Evolutionary conservation across 2,797 vertebrate genomes (phyloP).

Genomic region (Falco novaeseelandiae): DNA sequence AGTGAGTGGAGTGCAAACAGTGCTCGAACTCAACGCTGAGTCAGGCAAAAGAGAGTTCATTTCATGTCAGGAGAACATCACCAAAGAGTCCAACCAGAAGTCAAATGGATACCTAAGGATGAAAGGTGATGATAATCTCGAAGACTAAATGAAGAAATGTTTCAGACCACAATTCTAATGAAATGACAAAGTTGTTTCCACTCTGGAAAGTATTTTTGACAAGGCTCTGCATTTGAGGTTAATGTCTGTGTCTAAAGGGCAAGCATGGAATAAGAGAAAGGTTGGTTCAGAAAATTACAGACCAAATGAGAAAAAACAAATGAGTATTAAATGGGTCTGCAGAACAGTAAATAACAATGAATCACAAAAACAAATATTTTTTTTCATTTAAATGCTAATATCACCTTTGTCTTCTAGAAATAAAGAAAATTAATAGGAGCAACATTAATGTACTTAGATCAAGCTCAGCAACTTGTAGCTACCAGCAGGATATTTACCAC

Average conservation of each 20-base stretch:
- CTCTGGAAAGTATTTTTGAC: conserved; percentile 50
- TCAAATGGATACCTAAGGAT: neutral
- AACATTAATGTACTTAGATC: neutral
- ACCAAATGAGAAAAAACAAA: neutral
- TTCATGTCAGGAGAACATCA: neutral
- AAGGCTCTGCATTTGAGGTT: conserved; percentile 26
- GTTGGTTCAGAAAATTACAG: conserved; percentile 36
- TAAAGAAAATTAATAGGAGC: conserved; percentile 5
- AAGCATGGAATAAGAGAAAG: neutral
- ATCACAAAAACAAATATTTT: neutral
- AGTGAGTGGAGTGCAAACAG: neutral
- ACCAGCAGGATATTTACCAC: neutral
- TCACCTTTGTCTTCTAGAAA: conserved; percentile 29
- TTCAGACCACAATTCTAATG: conserved; percentile 54
- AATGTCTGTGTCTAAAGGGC: conserved; percentile 42
- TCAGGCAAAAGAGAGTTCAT: neutral
- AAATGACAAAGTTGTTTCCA: conserved; percentile 60
- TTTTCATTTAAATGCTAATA: conserved; percentile 45
- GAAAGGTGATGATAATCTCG: conserved; percentile 40
- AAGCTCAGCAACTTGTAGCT: neutral
- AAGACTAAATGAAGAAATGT: conserved; percentile 48
- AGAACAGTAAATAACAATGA: conserved; percentile 19
- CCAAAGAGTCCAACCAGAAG: neutral
- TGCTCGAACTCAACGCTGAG: neutral
- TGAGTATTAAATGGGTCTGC: neutral